A percentile compares a stretch with the other conserved stretches of the same genome.
These are phyloP conservation scores for Metacarcinus magister DNA, from an alignment of 2,888 invertebrate genomes.

Conservation along the genomic window DNA sequence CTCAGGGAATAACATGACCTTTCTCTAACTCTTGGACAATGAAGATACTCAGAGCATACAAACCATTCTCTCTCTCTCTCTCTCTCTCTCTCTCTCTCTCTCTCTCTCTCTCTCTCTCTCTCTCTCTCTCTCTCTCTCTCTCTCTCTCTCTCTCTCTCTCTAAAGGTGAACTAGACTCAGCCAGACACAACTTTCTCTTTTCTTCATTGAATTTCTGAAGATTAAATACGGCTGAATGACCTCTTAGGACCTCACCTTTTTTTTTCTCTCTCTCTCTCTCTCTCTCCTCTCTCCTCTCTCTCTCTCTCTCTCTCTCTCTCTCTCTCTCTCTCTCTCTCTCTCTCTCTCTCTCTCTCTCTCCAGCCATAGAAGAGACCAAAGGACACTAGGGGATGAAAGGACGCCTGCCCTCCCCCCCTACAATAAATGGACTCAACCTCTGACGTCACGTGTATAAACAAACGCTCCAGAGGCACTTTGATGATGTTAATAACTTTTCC, in stretches of 20 bases:
- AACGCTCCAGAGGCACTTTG: neutral
- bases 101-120: constrained; percentile 27
- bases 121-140: neutral
- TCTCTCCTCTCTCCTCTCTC: neutral
- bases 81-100: neutral
- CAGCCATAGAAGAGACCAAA: neutral
- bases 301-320: constrained; percentile 28
- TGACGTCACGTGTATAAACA: neutral
- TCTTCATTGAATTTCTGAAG: neutral
- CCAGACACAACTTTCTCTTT: neutral
- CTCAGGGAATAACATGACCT: constrained; percentile 12
- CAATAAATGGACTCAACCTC: neutral
- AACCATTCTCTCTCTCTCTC: neutral
- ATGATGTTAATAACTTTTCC: constrained; percentile 4
- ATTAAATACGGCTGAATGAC: neutral
- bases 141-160: neutral
- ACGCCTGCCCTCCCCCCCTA: neutral
- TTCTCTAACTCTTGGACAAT: neutral
- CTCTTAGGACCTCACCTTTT: too few relatives aligned
- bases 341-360: neutral
- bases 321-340: neutral
- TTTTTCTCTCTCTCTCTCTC: neutral
- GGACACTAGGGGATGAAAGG: neutral
- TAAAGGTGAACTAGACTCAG: neutral
- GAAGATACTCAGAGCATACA: neutral